phyloP scores from a whole-genome alignment of 2,797 vertebrate genomes.

The Adelosebastes latens region DNA sequence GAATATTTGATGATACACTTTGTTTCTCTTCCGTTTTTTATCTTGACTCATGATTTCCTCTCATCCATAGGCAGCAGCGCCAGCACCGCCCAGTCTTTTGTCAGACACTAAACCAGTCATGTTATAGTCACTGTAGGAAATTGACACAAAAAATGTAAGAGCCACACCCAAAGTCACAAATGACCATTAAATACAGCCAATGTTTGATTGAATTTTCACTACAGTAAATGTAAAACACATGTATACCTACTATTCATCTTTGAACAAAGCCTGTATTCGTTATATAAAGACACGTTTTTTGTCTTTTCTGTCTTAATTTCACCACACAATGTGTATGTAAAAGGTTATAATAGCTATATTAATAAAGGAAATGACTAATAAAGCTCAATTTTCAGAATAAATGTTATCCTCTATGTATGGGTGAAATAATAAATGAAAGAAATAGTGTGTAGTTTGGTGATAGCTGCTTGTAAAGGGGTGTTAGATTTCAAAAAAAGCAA shows the following conservation, averaged over 20 bases:
- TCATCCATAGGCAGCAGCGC: slow-evolving; percentile 30
- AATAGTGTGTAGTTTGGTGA: not conserved
- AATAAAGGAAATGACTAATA: slow-evolving; percentile 4
- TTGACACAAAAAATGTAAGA: slow-evolving; percentile 61
- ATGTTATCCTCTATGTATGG: not conserved
- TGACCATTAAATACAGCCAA: slow-evolving; percentile 65
- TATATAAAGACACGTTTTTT: not conserved
- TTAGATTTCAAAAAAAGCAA: slow-evolving; percentile 20
- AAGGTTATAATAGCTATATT: not conserved
- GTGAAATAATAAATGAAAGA: not conserved
- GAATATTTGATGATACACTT: not conserved
- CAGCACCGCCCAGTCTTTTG: slow-evolving; percentile 49
- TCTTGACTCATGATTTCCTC: slow-evolving; percentile 10
- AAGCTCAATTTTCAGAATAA: not conserved
- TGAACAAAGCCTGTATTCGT: slow-evolving; percentile 18
- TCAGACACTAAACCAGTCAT: slow-evolving; percentile 43
- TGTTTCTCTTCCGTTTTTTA: not conserved
- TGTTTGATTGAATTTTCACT: slow-evolving; percentile 62
- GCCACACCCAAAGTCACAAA: slow-evolving; percentile 78
- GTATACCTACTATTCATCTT: not conserved
- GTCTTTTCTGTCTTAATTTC: not conserved
- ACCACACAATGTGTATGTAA: not conserved
- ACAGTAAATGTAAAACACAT: slow-evolving; percentile 58
- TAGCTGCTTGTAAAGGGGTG: not conserved
- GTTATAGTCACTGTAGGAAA: slow-evolving; percentile 51